A percentile compares a stretch with the other conserved stretches of the same genome.
These are phyloP conservation scores for Pycnonotus jocosus DNA, from an alignment of 2,113 vertebrate species.

Conservation along the genomic window DNA sequence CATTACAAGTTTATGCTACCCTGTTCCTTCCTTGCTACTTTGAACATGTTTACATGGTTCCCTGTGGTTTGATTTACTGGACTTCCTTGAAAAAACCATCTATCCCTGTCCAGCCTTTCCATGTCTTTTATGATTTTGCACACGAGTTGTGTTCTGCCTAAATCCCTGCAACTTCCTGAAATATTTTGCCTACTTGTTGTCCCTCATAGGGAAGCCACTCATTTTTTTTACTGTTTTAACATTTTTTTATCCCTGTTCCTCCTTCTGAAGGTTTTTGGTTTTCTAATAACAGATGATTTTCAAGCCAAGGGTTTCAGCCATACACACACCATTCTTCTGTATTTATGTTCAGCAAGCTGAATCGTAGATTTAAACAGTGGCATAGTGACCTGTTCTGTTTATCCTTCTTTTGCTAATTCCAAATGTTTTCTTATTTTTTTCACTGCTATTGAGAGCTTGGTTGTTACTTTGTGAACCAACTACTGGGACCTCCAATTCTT, in stretches of 20 bases:
- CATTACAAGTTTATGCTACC: neutral
- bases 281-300: neutral
- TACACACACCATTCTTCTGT: fast-evolving
- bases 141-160: neutral
- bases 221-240: neutral
- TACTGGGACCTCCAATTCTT: neutral
- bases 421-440: neutral
- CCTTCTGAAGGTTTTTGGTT: neutral
- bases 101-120: neutral
- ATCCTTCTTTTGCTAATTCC: neutral
- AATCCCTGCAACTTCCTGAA: neutral
- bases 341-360: neutral
- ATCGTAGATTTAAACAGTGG: neutral
- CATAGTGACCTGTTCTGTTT: neutral
- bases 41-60: neutral
- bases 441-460: neutral
- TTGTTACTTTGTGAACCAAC: neutral
- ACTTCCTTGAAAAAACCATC: neutral
- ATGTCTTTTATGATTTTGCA: neutral
- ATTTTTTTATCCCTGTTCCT: neutral
- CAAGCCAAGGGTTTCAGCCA: neutral
- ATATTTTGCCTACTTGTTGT: neutral
- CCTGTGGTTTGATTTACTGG: neutral
- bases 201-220: neutral
- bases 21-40: neutral